A percentile compares a stretch with the other conserved stretches of the same genome.
phyloP scores from a whole-genome alignment of 2,797 vertebrate genomes.

The Monodelphis domestica region DNA sequence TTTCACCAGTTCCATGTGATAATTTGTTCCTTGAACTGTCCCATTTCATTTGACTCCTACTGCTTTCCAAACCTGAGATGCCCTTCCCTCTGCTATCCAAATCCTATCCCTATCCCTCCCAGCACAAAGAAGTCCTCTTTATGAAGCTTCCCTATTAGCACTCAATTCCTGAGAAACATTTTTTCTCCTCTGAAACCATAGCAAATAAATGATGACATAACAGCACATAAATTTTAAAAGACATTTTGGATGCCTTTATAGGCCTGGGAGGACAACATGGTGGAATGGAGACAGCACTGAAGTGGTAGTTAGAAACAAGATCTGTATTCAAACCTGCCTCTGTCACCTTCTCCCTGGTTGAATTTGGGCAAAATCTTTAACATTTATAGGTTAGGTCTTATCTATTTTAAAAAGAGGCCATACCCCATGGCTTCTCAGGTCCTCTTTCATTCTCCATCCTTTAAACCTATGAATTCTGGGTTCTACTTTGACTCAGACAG shows the following conservation, averaged over 20 bases:
- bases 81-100: neutral
- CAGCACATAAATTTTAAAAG: neutral
- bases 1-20: constrained; percentile 3
- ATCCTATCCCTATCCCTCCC: neutral
- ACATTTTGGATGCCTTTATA: neutral
- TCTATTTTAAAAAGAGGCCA: neutral
- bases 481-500: neutral
- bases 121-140: neutral
- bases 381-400: neutral
- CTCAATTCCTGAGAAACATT: neutral
- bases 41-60: neutral
- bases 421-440: neutral
- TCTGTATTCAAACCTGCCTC: too few species aligned
- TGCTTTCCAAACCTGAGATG: neutral
- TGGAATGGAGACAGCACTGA: neutral
- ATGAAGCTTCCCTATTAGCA: neutral
- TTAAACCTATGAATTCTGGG: neutral
- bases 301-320: neutral
- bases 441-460: neutral
- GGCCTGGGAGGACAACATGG: neutral
- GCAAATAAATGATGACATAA: neutral
- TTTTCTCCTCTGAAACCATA: neutral
- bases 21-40: neutral
- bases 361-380: neutral
- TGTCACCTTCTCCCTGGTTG: neutral